Evolutionary conservation across 2,113 vertebrate genomes (phyloP).

Genomic region (Forbesichthys agassizii): DNA sequence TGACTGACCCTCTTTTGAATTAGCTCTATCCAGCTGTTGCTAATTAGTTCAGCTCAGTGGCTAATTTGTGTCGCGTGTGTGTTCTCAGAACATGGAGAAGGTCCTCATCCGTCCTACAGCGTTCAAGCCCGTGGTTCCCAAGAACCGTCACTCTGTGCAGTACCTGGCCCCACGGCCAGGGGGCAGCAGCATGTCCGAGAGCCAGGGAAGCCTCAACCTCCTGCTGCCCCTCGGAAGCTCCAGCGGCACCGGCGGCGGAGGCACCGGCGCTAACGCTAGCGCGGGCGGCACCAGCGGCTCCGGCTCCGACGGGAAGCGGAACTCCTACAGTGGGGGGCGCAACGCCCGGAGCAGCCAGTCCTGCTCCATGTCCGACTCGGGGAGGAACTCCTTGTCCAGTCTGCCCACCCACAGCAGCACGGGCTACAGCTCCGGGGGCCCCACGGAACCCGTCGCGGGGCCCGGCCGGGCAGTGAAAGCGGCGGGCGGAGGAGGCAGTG

Average conservation of each 20-base stretch:
- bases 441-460: slow-evolving; percentile 59
- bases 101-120: slow-evolving; percentile 95
- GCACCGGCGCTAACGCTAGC: slow-evolving; percentile 1
- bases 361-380: slow-evolving; percentile 93
- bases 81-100: slow-evolving; percentile 93
- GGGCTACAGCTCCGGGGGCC: slow-evolving; percentile 73
- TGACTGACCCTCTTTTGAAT: slow-evolving; percentile 49
- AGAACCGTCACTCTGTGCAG: slow-evolving; percentile 85
- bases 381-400: slow-evolving; percentile 95
- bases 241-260: slow-evolving; percentile 29
- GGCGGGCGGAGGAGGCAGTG: slow-evolving; percentile 42
- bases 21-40: slow-evolving; percentile 37
- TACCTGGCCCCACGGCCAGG: slow-evolving; percentile 81
- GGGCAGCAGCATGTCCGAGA: slow-evolving; percentile 83
- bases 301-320: slow-evolving; percentile 79
- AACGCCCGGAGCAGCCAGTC: slow-evolving; percentile 80
- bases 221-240: slow-evolving; percentile 77
- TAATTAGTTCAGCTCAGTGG: slow-evolving; percentile 41
- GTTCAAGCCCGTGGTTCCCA: slow-evolving; percentile 95
- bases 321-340: slow-evolving; percentile 81
- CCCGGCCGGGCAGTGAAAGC: slow-evolving; percentile 51
- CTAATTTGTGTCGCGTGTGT: slow-evolving; percentile 27
- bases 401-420: slow-evolving; percentile 96
- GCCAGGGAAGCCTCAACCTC: slow-evolving; percentile 92
- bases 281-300: slow-evolving; percentile 42